Conservation (phyloP, 2,888 invertebrate species). For the Parelbella ahira region DNA sequence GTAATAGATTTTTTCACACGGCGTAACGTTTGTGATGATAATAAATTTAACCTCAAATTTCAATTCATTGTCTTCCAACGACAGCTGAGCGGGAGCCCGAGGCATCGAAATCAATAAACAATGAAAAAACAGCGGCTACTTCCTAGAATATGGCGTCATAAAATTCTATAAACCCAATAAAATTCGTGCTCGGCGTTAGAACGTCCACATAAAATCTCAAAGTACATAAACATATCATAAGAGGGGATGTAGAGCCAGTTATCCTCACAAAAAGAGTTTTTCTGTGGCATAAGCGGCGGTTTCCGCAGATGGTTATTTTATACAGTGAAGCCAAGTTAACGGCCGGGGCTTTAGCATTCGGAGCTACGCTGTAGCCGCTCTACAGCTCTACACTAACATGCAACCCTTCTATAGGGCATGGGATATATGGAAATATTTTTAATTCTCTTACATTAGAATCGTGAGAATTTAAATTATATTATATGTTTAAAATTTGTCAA, state of each 20-base stretch:
- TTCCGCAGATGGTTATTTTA: conserved; percentile 78
- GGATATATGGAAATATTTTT: conserved; percentile 14
- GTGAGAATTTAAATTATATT: too few relatives aligned
- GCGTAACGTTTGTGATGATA: too few relatives aligned
- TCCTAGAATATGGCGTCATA: conserved; percentile 69
- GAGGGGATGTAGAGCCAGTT: conserved; percentile 72
- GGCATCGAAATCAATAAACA: conserved; percentile 73
- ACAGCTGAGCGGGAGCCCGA: conserved; percentile 45
- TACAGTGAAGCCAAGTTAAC: conserved; percentile 72
- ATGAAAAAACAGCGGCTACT: conserved; percentile 73
- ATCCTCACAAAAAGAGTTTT: conserved; percentile 75
- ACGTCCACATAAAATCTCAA: conserved; percentile 79
- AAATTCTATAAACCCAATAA: conserved; percentile 80
- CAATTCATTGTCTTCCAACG: conserved; percentile 31
- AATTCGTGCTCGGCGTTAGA: conserved; percentile 77
- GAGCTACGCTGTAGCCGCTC: conserved; percentile 38
- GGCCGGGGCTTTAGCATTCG: conserved; percentile 46
- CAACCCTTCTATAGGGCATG: conserved; percentile 20
- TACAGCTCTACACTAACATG: conserved; percentile 25
- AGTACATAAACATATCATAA: conserved; percentile 81
- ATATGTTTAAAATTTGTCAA: too few relatives aligned
- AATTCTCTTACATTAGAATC: too few relatives aligned
- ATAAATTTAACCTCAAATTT: too few relatives aligned
- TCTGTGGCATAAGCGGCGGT: conserved; percentile 69
- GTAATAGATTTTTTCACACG: too few relatives aligned